These are phyloP conservation scores for Corvus cornix DNA, from an alignment of 2,113 vertebrate species.

Conservation along the genomic window DNA sequence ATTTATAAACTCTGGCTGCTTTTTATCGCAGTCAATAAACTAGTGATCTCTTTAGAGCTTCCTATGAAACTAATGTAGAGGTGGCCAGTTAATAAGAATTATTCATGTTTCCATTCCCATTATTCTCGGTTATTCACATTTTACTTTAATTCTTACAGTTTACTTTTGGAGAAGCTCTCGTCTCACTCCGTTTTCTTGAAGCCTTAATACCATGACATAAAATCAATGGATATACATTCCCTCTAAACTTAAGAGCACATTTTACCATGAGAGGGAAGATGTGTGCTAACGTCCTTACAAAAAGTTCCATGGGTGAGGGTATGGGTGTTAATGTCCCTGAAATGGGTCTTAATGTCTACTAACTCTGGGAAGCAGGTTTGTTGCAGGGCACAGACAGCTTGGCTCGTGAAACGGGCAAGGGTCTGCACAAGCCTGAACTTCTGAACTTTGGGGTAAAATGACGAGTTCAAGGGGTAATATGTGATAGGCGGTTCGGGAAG, in stretches of 20 bases:
- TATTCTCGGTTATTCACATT: not conserved
- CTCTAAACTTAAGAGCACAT: not conserved
- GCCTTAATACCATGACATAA: not conserved
- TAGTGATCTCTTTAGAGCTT: not conserved
- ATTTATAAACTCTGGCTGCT: not conserved
- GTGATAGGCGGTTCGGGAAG: accelerated
- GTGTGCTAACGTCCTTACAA: too few species aligned
- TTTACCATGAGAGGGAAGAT: not conserved
- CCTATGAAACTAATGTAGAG: not conserved
- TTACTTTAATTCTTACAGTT: not conserved
- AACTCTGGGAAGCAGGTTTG: not conserved
- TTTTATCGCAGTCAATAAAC: not conserved
- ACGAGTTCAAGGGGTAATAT: accelerated
- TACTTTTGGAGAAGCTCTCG: not conserved
- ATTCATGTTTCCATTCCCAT: not conserved
- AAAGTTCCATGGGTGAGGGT: not conserved
- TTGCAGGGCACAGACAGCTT: not conserved
- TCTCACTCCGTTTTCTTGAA: not conserved
- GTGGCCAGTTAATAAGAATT: not conserved
- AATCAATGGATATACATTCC: not conserved
- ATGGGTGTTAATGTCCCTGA: accelerated
- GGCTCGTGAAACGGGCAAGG: not conserved
- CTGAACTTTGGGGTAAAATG: not conserved
- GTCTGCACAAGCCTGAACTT: not conserved
- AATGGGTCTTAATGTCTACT: not conserved